These are phyloP conservation scores for Pollenia griseotomentosa DNA, from an alignment of 2,888 invertebrate genomes.

Conservation along the genomic window DNA sequence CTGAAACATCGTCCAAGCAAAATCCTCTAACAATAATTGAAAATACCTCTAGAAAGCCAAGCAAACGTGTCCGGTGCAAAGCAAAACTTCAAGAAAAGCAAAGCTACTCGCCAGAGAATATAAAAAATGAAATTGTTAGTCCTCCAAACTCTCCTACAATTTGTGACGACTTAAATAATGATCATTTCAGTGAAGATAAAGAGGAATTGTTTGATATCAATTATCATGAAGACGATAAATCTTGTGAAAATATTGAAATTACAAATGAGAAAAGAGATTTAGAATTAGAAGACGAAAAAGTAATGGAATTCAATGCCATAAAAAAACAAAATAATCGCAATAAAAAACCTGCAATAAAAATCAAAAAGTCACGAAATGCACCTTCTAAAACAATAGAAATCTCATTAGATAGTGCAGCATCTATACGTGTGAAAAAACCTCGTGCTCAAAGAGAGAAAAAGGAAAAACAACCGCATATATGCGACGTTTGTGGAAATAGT, in stretches of 20 bases:
- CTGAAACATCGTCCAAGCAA: slow-evolving; percentile 23
- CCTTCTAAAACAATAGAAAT: slow-evolving; percentile 76
- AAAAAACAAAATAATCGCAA: not conserved
- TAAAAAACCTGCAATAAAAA: not conserved
- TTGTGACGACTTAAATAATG: not conserved
- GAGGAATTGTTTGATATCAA: slow-evolving; percentile 46
- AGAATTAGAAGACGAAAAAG: not conserved
- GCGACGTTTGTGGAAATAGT: slow-evolving; percentile 82
- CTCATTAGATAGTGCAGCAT: slow-evolving; percentile 75
- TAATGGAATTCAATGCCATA: not conserved
- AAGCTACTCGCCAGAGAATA: not conserved
- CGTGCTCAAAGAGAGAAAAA: slow-evolving; percentile 50
- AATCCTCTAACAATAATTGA: slow-evolving; percentile 45
- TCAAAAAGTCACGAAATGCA: not conserved
- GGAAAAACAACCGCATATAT: slow-evolving; percentile 79
- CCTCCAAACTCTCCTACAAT: not conserved
- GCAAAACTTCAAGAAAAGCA: slow-evolving; percentile 47
- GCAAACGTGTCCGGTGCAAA: slow-evolving; percentile 5
- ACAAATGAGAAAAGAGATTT: not conserved
- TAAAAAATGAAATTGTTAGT: slow-evolving; percentile 14
- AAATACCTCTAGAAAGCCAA: not conserved
- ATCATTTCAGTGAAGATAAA: not conserved
- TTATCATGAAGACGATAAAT: not conserved
- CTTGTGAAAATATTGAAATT: slow-evolving; percentile 16
- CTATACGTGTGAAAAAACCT: slow-evolving; percentile 68